phyloP scores from a whole-genome alignment of 2,113 vertebrate genomes.

The Dasypus novemcinctus region DNA sequence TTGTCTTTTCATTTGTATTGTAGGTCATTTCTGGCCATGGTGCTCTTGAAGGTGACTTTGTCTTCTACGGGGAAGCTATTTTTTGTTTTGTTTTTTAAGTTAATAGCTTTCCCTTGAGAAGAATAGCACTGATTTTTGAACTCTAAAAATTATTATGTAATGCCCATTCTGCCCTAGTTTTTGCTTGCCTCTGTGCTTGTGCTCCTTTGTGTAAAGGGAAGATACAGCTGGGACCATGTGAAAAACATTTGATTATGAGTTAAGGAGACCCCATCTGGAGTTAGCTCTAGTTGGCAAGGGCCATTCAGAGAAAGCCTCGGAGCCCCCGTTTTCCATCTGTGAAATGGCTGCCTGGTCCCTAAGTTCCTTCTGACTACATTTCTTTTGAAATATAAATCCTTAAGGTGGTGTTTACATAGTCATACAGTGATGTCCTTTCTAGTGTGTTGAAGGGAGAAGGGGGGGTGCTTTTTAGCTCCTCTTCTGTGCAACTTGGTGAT shows the following conservation, averaged over 20 bases:
- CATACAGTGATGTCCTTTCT: background rate
- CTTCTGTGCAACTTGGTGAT: background rate
- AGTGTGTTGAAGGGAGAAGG: background rate
- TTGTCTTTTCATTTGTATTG: background rate
- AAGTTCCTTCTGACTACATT: too few species aligned
- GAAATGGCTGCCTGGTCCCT: too few species aligned
- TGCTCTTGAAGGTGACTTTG: background rate
- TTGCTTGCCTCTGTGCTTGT: background rate
- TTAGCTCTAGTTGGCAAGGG: background rate
- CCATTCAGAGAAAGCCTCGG: background rate
- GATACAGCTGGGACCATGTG: background rate
- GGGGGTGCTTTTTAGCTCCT: background rate
- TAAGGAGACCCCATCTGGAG: background rate
- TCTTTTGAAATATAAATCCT: background rate
- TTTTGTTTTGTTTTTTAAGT: too few species aligned
- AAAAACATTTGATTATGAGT: background rate
- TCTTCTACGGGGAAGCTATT: background rate
- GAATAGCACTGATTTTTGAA: background rate
- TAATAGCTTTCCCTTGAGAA: background rate
- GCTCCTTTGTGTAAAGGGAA: background rate
- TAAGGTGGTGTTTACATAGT: background rate
- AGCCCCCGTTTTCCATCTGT: background rate
- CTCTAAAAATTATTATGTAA: background rate
- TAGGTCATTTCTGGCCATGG: background rate
- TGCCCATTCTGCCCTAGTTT: background rate